Base-by-base conservation (phyloP, 2,113 vertebrate species). In the Paratilapia polleni region DNA sequence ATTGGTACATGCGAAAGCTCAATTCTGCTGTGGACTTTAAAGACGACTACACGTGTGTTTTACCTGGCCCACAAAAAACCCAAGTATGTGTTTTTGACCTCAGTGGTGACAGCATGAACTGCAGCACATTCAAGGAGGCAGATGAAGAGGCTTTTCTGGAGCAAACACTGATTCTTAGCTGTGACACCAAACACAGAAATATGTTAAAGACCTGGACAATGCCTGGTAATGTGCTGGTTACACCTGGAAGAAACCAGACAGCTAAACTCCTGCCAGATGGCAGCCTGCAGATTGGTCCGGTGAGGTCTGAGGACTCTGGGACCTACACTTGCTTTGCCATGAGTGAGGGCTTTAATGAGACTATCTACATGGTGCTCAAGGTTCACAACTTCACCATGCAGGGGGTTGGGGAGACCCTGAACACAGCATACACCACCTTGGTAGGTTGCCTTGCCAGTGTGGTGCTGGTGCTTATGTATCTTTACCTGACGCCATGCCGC, bases 361-460 rank as follows among this genome's bases (percentile, higher is more conserved):
- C 98, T 0, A 90, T 99, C 24, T 99, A 97, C 3, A 96, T 99
- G 88, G 96, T 97, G 83, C 94, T 99, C 80, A 97, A 96, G 92
- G 98, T 99, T 78, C 92, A 98, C 92, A 99, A 99, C 94, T 97
- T 96, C 93, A 98, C 97, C 89, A 89, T 96, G 91, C 95, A 96
- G 0, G 96, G 96, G 4, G 82, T 91, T 11, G 95, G 96, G 0
- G 98, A 99, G 60, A 96, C 96, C 49, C 95, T 99, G 66, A 99
- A 98, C 95, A 99, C 98, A 0, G 98, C 97, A 1, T 99, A 99
- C 87, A 99, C 98, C 87, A 99, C 98, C 0, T 92, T 99, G n/a
- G 97, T 99, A 89, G 98, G 98, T 74, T 99, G 98, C 75, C 95
- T 99, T 90, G 97, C 98, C 73, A 99, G 98, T 17, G 98, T 98